Base-by-base conservation (phyloP, 2,888 invertebrate genomes). In the Drosophila paranaensis region DNA sequence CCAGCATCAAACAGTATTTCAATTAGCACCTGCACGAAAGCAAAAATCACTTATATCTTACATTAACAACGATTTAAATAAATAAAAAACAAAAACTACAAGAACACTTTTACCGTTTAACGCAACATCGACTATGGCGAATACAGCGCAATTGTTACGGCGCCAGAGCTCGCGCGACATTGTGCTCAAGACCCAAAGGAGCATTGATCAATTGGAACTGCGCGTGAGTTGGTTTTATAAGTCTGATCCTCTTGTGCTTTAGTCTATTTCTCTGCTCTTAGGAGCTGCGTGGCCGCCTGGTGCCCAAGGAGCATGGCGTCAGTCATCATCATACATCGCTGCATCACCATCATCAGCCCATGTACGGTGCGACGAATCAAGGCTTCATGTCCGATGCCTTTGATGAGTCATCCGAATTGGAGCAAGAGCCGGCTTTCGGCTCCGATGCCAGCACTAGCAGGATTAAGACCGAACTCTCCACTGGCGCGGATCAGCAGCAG, bases 151-250 rank as follows among this genome's bases (percentile, higher is more conserved):
- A 93, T 94, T 97, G 91, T 95, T 97, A 91, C 95, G 97, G 82
- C 95, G 97, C 64, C 97, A 97, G 93, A 97, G 97, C 93, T 97
- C 97, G 67, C 94, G 97, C 81, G 97, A 97, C 90, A 94, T 97
- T 53, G 95, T 95, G 14, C 79, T 92, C 20, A 92, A 91, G 80
- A 89, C 89, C 77, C 97, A 97, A 92, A 95, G 96, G 76, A 97
- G 97, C 57, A 93, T 97, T 85, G 97, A 97, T 91, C 95, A 97
- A 55, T 94, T 97, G 91, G 98, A 98, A 91, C 95, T 98, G 94
- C 96, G 96, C 85, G 97, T 97, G 92, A 92, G 92, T 87, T 57
- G 25, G 11, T 37, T 2, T 37, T 20, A 25, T 37, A 37, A 25
- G 5, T 14, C n/a, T 6, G 35, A 51, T 14, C 16, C 11, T 16